Base-by-base conservation (phyloP, 2,888 invertebrate genomes). In the Campaea margaritaria region DNA sequence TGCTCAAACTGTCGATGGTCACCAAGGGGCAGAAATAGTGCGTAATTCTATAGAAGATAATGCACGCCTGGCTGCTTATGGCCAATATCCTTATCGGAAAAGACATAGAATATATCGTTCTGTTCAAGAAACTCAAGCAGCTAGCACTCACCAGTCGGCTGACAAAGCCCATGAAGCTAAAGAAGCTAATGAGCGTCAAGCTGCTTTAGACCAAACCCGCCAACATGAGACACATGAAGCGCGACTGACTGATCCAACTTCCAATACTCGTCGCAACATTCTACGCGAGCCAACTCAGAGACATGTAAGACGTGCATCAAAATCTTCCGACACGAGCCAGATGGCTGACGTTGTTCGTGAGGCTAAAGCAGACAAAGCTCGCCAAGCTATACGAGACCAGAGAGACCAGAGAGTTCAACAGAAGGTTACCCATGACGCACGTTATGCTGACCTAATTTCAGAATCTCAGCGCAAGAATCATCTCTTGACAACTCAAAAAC, bases 291-390 rank as follows among this genome's bases (percentile, higher is more conserved):
- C 34, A 1, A 34, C 34, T 2, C 15, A 41, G 5, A 15, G 15
- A 41, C 41, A 15, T 14, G 7, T 15, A 41, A 4, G 15, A 1
- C 41, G 41, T 8, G 41, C 41, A 15, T 41, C 41, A 41, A 14
- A 41, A 9, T 15, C 7, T 3, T 41, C 41, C 15, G 15, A 41
- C 5, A 14, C 14, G 2, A 21, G 21, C n/a, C n/a, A 39, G 7
- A n/a, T 13, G 13, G 5, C n/a, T 13, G 39, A 39, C 1, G 12
- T n/a, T n/a, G 13, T 8, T n/a, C 45, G n/a, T 13, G 45, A 27
- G 11, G 45, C 28, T 45, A 12, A n/a, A 45, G 45, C n/a, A 13
- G 39, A 39, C 13, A 39, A 39, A 13, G 39, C n/a, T 39, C 39
- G 13, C 12, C 39, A 39, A 39, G 39, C n/a, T n/a, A n/a, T n/a